Percentiles rank a stretch among this genome's conserved stretches.
Conservation (phyloP, 1,140 invertebrate species). For the Nasonia longicornis region DNA sequence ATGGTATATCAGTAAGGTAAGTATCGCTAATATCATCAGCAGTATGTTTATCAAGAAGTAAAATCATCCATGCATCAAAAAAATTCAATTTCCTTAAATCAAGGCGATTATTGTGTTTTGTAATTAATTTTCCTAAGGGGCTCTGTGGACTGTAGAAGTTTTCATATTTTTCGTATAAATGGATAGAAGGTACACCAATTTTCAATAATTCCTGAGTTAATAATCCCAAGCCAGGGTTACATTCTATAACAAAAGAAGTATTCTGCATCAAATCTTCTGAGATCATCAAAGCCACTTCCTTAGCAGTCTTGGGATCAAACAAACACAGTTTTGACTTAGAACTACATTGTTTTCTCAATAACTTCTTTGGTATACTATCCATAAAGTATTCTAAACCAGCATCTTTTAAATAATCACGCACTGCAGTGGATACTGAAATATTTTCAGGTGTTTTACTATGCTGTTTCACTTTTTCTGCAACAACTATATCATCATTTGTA, state of each 20-base stretch:
- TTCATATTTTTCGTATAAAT: constrained; percentile 50
- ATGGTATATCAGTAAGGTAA: constrained; percentile 19
- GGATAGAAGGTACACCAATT: constrained; percentile 49
- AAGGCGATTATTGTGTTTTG: constrained; percentile 45
- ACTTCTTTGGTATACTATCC: constrained; percentile 18
- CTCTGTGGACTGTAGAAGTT: constrained; percentile 20
- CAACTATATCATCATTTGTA: neutral
- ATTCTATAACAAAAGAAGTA: constrained; percentile 50
- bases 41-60: constrained; percentile 19
- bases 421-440: neutral
- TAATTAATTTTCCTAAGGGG: constrained; percentile 22
- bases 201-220: constrained; percentile 58
- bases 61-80: constrained; percentile 12
- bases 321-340: constrained; percentile 42
- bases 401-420: constrained; percentile 13
- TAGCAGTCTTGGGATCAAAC: constrained; percentile 40
- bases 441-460: neutral
- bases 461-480: neutral
- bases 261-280: constrained; percentile 49
- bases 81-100: constrained; percentile 44
- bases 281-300: constrained; percentile 49
- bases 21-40: neutral
- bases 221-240: constrained; percentile 57
- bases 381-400: neutral
- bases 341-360: neutral